A percentile compares a stretch with the other conserved stretches of the same genome.
Evolutionary conservation across 1,140 invertebrate species (phyloP).

Genomic region (Cydia fagiglandana): DNA sequence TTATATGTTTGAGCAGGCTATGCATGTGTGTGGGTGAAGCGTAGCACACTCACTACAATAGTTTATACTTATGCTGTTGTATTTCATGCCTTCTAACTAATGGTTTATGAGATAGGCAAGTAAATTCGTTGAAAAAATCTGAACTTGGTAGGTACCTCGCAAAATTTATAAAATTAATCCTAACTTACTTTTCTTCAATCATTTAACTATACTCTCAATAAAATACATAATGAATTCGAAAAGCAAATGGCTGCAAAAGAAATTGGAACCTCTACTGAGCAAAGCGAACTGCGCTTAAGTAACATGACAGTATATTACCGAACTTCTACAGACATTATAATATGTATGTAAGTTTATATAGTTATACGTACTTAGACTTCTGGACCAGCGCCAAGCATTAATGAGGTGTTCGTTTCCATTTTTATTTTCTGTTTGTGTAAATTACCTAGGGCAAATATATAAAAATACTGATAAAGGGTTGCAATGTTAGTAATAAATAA

Average conservation of each 20-base stretch:
- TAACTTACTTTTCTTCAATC: no score
- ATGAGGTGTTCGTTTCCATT: neutral
- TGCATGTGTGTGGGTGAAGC: no score
- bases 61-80: no score
- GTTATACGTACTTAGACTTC: neutral
- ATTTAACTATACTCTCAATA: neutral
- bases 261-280: neutral
- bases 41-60: no score
- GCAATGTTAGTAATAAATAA: neutral
- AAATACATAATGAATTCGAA: neutral
- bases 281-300: neutral
- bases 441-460: neutral
- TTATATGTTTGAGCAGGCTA: no score
- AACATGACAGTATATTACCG: neutral
- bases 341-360: neutral
- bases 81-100: no score
- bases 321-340: neutral
- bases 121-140: no score
- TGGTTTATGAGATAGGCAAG: no score
- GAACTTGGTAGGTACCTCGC: no score
- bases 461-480: neutral
- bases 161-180: no score
- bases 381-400: neutral
- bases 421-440: conserved; percentile 4
- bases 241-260: neutral